Conservation (phyloP, 2,888 invertebrate genomes). For the Drosophila flavopinicola region DNA sequence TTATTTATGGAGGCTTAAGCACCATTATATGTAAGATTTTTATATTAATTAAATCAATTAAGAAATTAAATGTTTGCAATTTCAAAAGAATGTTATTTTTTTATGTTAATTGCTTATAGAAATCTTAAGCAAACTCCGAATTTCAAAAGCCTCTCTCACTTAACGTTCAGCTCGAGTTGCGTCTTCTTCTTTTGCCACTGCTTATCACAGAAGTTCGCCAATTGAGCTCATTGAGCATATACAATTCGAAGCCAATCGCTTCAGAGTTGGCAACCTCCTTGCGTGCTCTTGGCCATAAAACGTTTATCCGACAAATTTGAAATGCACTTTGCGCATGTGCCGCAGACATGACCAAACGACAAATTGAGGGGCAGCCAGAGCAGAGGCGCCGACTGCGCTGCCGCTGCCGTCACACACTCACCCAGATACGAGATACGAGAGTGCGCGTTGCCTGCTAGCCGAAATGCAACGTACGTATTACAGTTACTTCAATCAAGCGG, state of each 20-base stretch:
- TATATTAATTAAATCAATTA: too few relatives aligned
- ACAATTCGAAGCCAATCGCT: conserved; percentile 9
- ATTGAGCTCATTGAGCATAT: conserved; percentile 26
- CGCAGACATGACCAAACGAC: conserved; percentile 66
- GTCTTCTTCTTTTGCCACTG: conserved; percentile 1
- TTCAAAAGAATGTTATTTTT: too few relatives aligned
- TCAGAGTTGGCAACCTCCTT: conserved; percentile 58
- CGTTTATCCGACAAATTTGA: conserved; percentile 47
- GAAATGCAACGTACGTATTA: conserved; percentile 46
- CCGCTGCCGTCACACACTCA: conserved; percentile 71
- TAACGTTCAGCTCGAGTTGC: conserved; percentile 15
- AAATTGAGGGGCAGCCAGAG: conserved; percentile 29
- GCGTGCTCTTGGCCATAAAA: conserved; percentile 58
- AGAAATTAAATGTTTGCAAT: too few relatives aligned
- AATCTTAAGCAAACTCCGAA: too few relatives aligned
- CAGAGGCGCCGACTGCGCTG: conserved; percentile 30
- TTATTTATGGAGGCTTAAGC: too few relatives aligned
- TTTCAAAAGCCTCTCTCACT: too few relatives aligned
- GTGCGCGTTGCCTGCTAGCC: conserved; percentile 18
- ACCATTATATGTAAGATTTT: too few relatives aligned
- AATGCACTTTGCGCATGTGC: conserved; percentile 58
- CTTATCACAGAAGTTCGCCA: conserved; percentile 23
- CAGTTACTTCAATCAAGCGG: conserved; percentile 55
- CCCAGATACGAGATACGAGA: conserved; percentile 66
- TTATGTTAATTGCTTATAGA: too few relatives aligned